phyloP scores from a whole-genome alignment of 2,888 invertebrate species.

The Acrobasis consociella region DNA sequence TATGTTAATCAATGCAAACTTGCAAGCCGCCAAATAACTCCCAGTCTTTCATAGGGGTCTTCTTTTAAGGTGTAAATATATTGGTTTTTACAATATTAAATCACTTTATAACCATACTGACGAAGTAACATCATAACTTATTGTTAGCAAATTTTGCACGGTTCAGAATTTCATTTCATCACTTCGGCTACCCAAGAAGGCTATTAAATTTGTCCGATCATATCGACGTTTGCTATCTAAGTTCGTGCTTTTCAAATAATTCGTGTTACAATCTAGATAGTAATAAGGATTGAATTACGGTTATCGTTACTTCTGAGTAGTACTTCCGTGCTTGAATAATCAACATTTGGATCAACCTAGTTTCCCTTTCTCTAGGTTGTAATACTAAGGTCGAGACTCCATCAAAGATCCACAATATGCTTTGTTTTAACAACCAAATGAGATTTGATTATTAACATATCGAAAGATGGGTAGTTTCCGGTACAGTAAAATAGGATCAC shows the following conservation, averaged over 20 bases:
- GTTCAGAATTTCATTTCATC: conserved; percentile 15
- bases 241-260: conserved; percentile 43
- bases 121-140: neutral
- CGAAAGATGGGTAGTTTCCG: too few species aligned
- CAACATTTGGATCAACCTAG: conserved; percentile 42
- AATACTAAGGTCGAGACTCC: neutral
- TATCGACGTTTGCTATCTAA: conserved; percentile 40
- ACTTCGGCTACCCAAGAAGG: conserved; percentile 42
- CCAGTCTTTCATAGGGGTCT: too few species aligned
- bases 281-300: conserved; percentile 43
- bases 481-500: too few species aligned
- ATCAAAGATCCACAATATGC: too few species aligned
- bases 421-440: too few species aligned
- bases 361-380: conserved; percentile 40
- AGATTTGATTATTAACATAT: too few species aligned
- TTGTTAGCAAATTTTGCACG: neutral
- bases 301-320: conserved; percentile 43
- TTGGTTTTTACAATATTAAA: too few species aligned
- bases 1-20: too few species aligned
- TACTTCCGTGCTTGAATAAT: conserved; percentile 46
- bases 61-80: too few species aligned
- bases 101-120: too few species aligned
- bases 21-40: too few species aligned
- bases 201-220: conserved; percentile 39
- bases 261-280: conserved; percentile 39